Evolutionary conservation across 1,140 invertebrate species (phyloP).

Genomic region (Rhizoglyphus robini): DNA sequence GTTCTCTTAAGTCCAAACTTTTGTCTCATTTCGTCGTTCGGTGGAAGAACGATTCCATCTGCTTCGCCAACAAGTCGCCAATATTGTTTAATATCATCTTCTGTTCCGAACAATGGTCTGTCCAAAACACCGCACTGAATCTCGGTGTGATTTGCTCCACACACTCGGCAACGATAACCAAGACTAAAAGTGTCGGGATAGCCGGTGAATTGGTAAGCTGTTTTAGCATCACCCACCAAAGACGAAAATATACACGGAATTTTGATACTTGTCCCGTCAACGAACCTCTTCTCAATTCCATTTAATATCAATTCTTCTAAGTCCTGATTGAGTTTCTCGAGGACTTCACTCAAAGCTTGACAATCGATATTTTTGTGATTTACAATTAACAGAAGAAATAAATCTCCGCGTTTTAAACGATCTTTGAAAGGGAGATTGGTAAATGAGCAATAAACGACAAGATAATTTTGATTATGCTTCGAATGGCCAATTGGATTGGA

Average conservation of each 20-base stretch:
- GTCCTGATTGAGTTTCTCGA: not conserved
- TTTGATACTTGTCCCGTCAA: not conserved
- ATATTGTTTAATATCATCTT: not conserved
- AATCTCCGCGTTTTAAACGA: no score
- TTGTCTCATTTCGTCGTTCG: not conserved
- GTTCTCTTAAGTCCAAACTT: not conserved
- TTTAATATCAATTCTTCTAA: not conserved
- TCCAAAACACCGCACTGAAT: not conserved
- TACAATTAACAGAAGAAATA: no score
- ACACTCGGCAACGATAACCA: not conserved
- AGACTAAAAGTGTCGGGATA: not conserved
- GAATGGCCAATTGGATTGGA: not conserved
- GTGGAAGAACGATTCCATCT: not conserved
- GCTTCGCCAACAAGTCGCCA: not conserved
- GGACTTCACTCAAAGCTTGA: not conserved
- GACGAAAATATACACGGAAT: not conserved
- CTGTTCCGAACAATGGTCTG: not conserved
- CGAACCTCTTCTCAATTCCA: not conserved
- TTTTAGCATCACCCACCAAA: not conserved
- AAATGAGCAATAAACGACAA: no score
- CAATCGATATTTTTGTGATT: no score
- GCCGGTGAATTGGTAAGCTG: not conserved
- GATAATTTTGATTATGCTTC: not conserved
- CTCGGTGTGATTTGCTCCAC: not conserved
- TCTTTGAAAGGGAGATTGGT: no score